Base-by-base conservation (phyloP, 2,797 vertebrate species). In the Sebastes wilsoni region DNA sequence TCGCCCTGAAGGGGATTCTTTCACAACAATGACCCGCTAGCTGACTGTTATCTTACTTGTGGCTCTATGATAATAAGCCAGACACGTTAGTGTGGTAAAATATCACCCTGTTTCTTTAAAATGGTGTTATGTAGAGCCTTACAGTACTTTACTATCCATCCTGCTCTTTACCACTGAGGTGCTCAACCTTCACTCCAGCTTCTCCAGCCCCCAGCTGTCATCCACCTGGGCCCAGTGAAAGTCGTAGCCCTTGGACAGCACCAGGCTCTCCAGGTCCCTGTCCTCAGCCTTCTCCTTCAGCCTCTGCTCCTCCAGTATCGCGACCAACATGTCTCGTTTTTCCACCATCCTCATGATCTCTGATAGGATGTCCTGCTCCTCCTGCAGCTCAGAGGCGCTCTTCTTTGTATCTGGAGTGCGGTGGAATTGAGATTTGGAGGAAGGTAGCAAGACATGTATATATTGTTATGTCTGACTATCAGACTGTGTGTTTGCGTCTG, bases 291-390 rank as follows among this genome's bases (percentile, higher is more conserved):
- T 94, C 88, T 98, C 97, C 87, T 92, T 95, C 76, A 97, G 79
- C 42, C 97, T 94, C 87, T 98, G 97, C 80, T 99, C 96, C 80
- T 98, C 97, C 78, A 99, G 94, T 18, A 95, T 79, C 11, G 93
- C 93, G 0, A 99, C 95, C 0, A 98, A 91, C 75, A 86, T 95
- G 90, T 99, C 96, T 65, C 97, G 94, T 79, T 95, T 96, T 93
- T 98, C 97, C 80, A 98, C 96, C 27, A 96, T 96, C 92, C 94
- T 96, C 97, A 99, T 97, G 93, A 98, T 96, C 93, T 97, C 93
- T 0, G 89, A 76, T 88, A 99, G 93, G 82, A 97, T 95, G 88
- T 89, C 93, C 87, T 95, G 91, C 77, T 97, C 96, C 87, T 97
- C 94, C 1, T 87, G 93, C 60, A 96, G 92, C 86, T 97, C 96